Evolutionary conservation across 35 echinoderm and acorn worm genomes (phyloP).

Genomic region (Hemicentrotus pulcherrimus): DNA sequence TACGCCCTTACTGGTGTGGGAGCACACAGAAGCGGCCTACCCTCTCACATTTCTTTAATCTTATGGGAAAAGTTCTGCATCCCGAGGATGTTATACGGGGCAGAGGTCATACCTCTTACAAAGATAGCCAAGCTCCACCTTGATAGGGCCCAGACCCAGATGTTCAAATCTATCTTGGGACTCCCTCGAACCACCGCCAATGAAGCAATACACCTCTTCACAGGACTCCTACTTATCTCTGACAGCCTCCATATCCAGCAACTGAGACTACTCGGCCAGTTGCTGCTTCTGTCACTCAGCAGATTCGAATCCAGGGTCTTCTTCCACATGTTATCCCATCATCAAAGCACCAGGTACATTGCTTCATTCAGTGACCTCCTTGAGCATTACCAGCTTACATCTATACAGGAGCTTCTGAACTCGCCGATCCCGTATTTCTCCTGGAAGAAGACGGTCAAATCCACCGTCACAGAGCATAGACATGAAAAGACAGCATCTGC

Average conservation of each 20-base stretch:
- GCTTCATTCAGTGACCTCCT: no score
- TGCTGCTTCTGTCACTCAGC: background rate
- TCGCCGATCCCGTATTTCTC: no score
- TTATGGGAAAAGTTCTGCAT: background rate
- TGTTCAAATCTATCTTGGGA: background rate
- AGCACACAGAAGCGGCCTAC: background rate
- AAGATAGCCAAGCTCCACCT: background rate
- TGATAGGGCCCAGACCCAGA: background rate
- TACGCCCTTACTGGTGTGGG: background rate
- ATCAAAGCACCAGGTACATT: no score
- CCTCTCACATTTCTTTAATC: background rate
- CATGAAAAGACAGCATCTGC: no score
- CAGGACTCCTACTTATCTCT: background rate
- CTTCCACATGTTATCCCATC: no score
- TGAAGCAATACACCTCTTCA: background rate
- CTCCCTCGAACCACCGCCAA: background rate
- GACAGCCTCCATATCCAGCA: background rate
- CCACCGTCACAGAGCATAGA: no score
- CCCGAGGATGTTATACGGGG: background rate
- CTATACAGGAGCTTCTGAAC: no score
- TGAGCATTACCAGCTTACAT: no score
- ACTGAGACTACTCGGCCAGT: background rate
- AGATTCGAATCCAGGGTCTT: background rate
- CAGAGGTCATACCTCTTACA: background rate
- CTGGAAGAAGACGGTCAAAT: no score